Base-by-base conservation (phyloP, 1,140 invertebrate genomes). In the Drosophila bifasciata region DNA sequence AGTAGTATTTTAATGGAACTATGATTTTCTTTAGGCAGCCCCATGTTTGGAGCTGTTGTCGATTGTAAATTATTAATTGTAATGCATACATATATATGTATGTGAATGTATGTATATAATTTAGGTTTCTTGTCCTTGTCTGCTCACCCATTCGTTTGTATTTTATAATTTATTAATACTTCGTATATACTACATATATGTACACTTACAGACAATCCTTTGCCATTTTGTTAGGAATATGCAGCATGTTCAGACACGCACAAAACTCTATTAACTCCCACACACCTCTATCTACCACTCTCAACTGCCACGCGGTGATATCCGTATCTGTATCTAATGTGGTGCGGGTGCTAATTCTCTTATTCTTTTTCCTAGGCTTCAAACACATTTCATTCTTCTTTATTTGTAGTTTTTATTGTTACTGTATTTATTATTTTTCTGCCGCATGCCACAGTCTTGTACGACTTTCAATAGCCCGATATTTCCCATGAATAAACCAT, bases 401-500 rank as follows among this genome's bases (percentile, higher is more conserved):
- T 45, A 41, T 44, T 44, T 45, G 16, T 40, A 59, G 43, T 56
- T 32, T 21, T 40, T 56, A 68, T 63, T 67, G 67, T 41, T 75
- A 75, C 43, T 75, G 44, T 60, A 75, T 76, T 76, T 76, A 75
- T 66, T 66, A 52, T 58, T 32, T 74, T 74, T 70, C 28, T 76
- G 44, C 62, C 62, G 32, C 60, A 73, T 49, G 62, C 58, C 53
- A 57, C 64, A 73, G n/a, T n/a, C n/a, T n/a, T n/a, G n/a, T 52
- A n/a, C 61, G 61, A 51, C 41, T 84, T 64, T 80, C 76, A 80
- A 80, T 86, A 80, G 75, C 70, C 7, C 58, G 69, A 62, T 70
- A 70, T 49, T 53, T 74, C 62, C 57, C 71, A 76, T 56, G 50
- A 67, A 56, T 50, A 57, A 64, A 61, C 13, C 39, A 56, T 57